A percentile compares a stretch with the other conserved stretches of the same genome.
These are phyloP conservation scores for Cephonodes hylas DNA, from an alignment of 2,888 invertebrate genomes.

Conservation along the genomic window DNA sequence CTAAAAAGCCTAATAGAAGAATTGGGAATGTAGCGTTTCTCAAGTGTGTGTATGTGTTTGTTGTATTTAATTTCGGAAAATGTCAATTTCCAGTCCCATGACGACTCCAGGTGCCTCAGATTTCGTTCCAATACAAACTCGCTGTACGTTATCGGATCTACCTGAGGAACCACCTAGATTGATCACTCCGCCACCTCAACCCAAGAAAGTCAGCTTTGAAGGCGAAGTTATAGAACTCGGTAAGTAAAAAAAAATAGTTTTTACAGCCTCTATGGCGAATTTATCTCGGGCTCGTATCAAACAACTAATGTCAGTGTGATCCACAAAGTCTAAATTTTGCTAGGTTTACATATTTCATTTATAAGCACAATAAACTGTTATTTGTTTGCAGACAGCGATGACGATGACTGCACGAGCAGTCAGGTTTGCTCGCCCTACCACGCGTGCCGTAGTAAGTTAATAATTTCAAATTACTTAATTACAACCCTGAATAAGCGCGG, in stretches of 20 bases:
- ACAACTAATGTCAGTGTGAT: too few relatives aligned
- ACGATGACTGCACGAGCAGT: constrained; percentile 41
- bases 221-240: constrained; percentile 64
- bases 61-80: constrained; percentile 3
- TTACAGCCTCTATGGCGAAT: too few relatives aligned
- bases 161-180: constrained; percentile 49
- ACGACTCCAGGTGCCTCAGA: constrained; percentile 36
- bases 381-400: constrained; percentile 64
- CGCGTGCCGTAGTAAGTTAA: constrained; percentile 59
- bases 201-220: constrained; percentile 39
- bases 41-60: too few relatives aligned
- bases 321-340: too few relatives aligned
- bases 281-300: not conserved
- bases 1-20: too few relatives aligned
- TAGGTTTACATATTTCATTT: too few relatives aligned
- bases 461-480: too few relatives aligned
- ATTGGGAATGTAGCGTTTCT: too few relatives aligned
- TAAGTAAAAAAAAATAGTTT: constrained; percentile 24
- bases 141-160: constrained; percentile 38
- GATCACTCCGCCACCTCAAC: constrained; percentile 50
- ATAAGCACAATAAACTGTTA: too few relatives aligned
- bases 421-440: constrained; percentile 67
- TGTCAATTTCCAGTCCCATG: constrained; percentile 38
- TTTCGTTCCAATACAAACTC: constrained; percentile 36
- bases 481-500: too few relatives aligned